A percentile compares a stretch with the other conserved stretches of the same genome.
These are phyloP conservation scores for Nothura maculosa DNA, from an alignment of 2,797 vertebrate species.

Conservation along the genomic window DNA sequence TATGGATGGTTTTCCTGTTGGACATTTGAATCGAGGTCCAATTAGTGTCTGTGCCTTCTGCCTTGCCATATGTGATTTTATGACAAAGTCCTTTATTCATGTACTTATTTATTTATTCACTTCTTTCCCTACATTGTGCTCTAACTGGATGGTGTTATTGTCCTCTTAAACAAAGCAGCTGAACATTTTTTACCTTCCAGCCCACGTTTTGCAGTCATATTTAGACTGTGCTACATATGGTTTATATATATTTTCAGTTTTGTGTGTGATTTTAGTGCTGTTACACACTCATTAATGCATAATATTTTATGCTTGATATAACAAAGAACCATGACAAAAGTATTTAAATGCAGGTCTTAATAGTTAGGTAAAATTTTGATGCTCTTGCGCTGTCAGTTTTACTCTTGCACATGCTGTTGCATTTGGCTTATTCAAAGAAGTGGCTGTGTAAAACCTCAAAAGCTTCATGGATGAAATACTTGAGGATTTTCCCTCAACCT, in stretches of 20 bases:
- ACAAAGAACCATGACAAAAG: background rate
- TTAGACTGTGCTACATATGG: background rate
- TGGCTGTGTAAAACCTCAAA: background rate
- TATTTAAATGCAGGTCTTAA: background rate
- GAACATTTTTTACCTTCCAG: background rate
- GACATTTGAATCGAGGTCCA: slow-evolving; percentile 6
- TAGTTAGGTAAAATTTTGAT: background rate
- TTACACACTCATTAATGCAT: background rate
- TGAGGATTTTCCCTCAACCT: background rate
- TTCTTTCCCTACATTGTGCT: background rate
- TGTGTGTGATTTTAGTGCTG: background rate
- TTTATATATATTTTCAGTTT: background rate
- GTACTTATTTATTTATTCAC: background rate
- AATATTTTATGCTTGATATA: background rate
- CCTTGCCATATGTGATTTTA: background rate
- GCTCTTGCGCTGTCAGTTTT: background rate
- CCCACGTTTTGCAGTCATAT: background rate
- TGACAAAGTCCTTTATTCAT: background rate
- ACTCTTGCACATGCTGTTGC: background rate
- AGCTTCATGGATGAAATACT: background rate
- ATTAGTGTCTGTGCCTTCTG: background rate
- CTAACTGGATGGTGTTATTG: background rate
- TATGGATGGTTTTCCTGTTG: background rate
- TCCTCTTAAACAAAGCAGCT: background rate
- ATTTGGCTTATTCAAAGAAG: background rate